Evolutionary conservation across 2,888 invertebrate genomes (phyloP), one percentile per base, ranked within the genome.

Genomic region (Amiota communis): DNA sequence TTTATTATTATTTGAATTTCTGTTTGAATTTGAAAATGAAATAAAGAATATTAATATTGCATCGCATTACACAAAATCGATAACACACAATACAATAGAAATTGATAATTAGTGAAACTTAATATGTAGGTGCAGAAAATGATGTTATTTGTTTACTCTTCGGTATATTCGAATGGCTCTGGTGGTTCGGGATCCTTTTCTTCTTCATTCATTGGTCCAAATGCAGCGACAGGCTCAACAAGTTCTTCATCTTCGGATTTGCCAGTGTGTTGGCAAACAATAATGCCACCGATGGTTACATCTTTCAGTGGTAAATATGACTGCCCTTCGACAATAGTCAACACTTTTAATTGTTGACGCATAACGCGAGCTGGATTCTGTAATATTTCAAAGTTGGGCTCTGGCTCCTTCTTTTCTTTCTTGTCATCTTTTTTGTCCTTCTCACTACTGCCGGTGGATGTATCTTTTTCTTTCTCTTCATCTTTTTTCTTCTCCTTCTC

Each of bases 161-260:
- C 98, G 82, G 93, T 93, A 91, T 96, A 99, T 91, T 98, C 98
- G 89, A 99, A 99, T 78, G 98, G 97, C 92, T 98, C 98, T 87
- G 98, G 98, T 61, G 98, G 97, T 85, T 97, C 97, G 0, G 98
- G 98, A 90, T 99, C 98, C 86, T 97, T 97, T 83, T 97, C 97
- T 86, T 98, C 98, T 79, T 98, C 98, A 17, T 95, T 93, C 88
- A 96, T 96, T 2, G 96, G 96, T 0, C 97, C 97, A 85, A 95
- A 96, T 0, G 96, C 96, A 88, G 95, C 95, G 13, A 98, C 97
- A 8, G 97, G 96, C 88, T 98, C 98, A 1, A 98, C 98, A 65
- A 98, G 92, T 74, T 94, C 93, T 88, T 98, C 97, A n/a, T 90
- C 89, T 72, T 95, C 94, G 0, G 92, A 93, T 10, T 95, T 94